Base-by-base conservation (phyloP, 2,113 vertebrate genomes). In the Sula dactylatra region DNA sequence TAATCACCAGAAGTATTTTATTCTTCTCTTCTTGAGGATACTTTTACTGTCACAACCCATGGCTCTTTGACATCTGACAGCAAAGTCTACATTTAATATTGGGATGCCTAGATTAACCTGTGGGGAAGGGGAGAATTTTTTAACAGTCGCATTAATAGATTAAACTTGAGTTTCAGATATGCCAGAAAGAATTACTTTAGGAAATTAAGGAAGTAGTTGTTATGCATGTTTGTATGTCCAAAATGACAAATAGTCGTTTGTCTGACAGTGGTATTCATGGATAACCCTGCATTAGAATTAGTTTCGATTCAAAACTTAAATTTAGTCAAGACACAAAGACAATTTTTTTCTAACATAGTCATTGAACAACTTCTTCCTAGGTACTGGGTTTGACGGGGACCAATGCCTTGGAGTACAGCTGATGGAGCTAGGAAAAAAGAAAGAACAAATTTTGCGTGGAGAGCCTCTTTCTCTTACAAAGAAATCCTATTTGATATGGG, bases 371-470 rank as follows among this genome's bases (percentile, higher is more conserved):
- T 88, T 96, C 59, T 92, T 65, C 14, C 47, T 96, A 99, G 99
- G 99, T 38, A 98, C 98, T 19, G 99, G 99, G 1, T 99, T 99
- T 93, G 99, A 99, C 87, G 99, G 99, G 4, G 98, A 99, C 25
- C 99, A 99, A 83, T 98, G 98, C 77, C 98, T 99, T 1, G 99
- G 99, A 5, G 97, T 99, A 19, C 99, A 99, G 95, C 98, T 99
- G 82, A 92, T 99, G 82, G 98, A 99, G 95, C 76, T 99, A 7
- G 98, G 99, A 27, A 98, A 70, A 27, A 98, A 95, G 88, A 99
- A 96, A 83, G 98, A 83, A 36, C 99, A 99, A 74, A 64, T 99
- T 80, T 97, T 99, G 64, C 97, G 94, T 18, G 98, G 99, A 31
- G 99, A 99, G 27, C 98, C 99, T 34, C 98, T 99, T 86, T 99